Percentiles rank a stretch among this genome's conserved stretches.
Conservation (phyloP, 2,888 invertebrate species). For the Troides helena region DNA sequence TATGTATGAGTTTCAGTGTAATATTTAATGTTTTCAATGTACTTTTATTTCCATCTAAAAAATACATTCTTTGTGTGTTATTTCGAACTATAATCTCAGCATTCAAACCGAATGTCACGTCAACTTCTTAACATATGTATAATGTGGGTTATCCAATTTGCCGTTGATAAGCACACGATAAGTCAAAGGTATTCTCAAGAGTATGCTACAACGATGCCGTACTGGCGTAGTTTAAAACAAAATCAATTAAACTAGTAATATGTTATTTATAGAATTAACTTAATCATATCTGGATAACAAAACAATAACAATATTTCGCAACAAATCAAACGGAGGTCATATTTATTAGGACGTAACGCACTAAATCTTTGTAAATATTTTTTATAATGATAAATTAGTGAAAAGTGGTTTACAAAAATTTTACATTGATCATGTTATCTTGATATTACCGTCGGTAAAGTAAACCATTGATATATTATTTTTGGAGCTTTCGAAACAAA, state of each 20-base stretch:
- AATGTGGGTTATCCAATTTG: background rate
- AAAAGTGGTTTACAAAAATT: background rate
- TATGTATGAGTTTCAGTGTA: no score
- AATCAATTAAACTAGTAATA: no score
- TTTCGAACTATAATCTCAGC: background rate
- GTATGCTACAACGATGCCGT: background rate
- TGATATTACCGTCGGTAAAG: conserved; percentile 2
- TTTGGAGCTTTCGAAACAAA: background rate
- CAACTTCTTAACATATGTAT: background rate
- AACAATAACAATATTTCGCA: background rate
- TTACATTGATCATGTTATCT: background rate
- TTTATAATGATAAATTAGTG: background rate
- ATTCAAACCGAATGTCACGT: background rate
- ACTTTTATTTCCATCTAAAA: background rate
- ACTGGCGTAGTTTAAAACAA: background rate
- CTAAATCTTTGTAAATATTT: background rate
- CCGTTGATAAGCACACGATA: background rate
- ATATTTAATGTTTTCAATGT: no score
- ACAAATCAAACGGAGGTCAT: background rate
- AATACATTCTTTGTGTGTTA: background rate
- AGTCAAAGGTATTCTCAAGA: background rate
- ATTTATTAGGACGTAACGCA: background rate
- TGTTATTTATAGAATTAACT: no score
- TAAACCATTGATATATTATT: background rate
- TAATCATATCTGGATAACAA: no score